Evolutionary conservation across 1,140 invertebrate species (phyloP).

Genomic region (Bombus balteatus): DNA sequence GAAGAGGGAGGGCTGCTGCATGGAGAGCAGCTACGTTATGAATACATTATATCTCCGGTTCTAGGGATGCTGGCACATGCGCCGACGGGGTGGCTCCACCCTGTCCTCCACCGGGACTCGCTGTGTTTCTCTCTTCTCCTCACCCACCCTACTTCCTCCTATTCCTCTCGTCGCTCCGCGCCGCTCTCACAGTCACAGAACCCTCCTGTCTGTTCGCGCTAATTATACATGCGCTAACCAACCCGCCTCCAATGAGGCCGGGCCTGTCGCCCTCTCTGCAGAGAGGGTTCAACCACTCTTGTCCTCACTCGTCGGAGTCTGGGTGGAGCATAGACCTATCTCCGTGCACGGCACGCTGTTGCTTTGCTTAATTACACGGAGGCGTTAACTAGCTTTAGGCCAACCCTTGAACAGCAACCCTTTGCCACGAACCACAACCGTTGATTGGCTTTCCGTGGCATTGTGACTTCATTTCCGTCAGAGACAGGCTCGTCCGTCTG

Average conservation of each 20-base stretch:
- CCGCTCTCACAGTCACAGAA: constrained; percentile 18
- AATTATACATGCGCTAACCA: constrained; percentile 80
- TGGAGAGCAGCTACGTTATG: constrained; percentile 74
- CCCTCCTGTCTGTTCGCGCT: constrained; percentile 62
- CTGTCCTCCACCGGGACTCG: constrained; percentile 67
- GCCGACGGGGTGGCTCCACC: constrained; percentile 76
- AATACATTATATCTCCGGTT: constrained; percentile 77
- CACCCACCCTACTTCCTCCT: constrained; percentile 3
- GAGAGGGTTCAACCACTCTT: constrained; percentile 71
- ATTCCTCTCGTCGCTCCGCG: neutral
- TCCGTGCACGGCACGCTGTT: constrained; percentile 54
- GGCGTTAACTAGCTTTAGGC: constrained; percentile 76
- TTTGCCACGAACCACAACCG: constrained; percentile 27
- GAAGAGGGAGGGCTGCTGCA: constrained; percentile 34
- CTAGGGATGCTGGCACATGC: constrained; percentile 79
- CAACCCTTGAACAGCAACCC: constrained; percentile 64
- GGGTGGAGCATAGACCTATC: constrained; percentile 74
- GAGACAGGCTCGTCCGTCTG: neutral
- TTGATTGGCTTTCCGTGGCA: constrained; percentile 50
- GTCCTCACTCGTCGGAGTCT: constrained; percentile 63
- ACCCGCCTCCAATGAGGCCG: constrained; percentile 72
- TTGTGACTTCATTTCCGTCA: neutral
- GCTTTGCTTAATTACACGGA: constrained; percentile 79
- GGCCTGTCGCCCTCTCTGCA: constrained; percentile 69
- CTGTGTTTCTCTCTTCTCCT: constrained; percentile 31